Percentiles rank a stretch among this genome's conserved stretches.
These are phyloP conservation scores for Calameuta pallipes DNA, from an alignment of 2,888 invertebrate genomes.

Conservation along the genomic window DNA sequence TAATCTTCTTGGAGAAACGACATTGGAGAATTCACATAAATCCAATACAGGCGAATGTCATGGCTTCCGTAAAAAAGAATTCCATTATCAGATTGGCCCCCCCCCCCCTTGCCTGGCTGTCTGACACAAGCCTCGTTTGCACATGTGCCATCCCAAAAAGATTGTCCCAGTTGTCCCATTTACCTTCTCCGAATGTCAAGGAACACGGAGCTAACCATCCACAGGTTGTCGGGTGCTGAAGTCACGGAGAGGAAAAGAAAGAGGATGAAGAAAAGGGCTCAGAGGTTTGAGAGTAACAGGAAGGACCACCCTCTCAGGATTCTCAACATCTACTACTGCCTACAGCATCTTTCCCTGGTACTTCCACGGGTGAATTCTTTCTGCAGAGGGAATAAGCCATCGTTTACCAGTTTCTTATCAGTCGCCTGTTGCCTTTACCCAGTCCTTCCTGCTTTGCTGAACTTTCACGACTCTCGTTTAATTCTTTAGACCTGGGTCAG, in stretches of 20 bases:
- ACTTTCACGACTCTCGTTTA: neutral
- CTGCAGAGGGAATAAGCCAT: neutral
- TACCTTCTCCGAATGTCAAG: neutral
- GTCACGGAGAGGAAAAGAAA: neutral
- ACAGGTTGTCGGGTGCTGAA: conserved; percentile 42
- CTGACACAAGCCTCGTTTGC: neutral
- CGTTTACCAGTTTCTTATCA: neutral
- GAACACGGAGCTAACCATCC: conserved; percentile 31
- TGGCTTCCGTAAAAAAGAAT: neutral
- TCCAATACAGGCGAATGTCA: no score
- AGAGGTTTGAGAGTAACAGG: neutral
- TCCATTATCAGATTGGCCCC: neutral
- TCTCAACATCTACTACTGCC: no score
- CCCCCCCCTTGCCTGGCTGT: neutral
- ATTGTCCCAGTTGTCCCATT: neutral
- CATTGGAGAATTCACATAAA: no score
- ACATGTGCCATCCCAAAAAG: no score
- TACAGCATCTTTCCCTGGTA: neutral
- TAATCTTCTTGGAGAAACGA: no score
- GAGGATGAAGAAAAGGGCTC: neutral
- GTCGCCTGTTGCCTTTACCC: neutral
- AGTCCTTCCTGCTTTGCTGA: neutral
- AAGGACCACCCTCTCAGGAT: neutral
- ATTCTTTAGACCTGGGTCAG: neutral
- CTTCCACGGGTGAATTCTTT: neutral